Evolutionary conservation across 2,797 vertebrate species (phyloP).

Genomic region (Phataginus tetradactyla): DNA sequence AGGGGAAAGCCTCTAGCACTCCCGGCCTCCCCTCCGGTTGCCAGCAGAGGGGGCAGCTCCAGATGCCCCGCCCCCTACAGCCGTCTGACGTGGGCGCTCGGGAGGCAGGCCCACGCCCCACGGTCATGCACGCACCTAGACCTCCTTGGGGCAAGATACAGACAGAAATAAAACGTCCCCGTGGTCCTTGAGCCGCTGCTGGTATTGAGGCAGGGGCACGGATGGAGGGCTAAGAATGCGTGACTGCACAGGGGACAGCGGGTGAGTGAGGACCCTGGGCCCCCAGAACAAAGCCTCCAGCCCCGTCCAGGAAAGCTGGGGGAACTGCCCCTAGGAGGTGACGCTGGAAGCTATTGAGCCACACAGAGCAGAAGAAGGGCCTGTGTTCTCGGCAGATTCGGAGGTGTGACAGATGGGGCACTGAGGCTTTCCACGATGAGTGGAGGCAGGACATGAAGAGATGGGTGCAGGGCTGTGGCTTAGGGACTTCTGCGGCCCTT

Average conservation of each 20-base stretch:
- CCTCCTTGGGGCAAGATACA: neutral
- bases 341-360: neutral
- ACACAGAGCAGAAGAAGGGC: neutral
- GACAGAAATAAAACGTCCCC: neutral
- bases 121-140: neutral
- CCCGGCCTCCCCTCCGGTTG: neutral
- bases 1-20: neutral
- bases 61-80: neutral
- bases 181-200: neutral
- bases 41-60: neutral
- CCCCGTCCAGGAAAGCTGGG: neutral
- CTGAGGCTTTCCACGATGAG: neutral
- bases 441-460: neutral
- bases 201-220: accelerated
- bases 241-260: neutral
- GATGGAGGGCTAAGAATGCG: accelerated
- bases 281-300: neutral
- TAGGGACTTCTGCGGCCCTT: neutral
- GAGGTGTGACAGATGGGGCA: neutral
- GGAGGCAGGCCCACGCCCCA: neutral
- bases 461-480: neutral
- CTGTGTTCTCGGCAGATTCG: neutral
- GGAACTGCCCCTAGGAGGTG: neutral
- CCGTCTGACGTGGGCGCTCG: neutral
- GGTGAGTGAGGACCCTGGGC: neutral